phyloP scores from a whole-genome alignment of 2,888 invertebrate species.

The Tetranychus piercei region DNA sequence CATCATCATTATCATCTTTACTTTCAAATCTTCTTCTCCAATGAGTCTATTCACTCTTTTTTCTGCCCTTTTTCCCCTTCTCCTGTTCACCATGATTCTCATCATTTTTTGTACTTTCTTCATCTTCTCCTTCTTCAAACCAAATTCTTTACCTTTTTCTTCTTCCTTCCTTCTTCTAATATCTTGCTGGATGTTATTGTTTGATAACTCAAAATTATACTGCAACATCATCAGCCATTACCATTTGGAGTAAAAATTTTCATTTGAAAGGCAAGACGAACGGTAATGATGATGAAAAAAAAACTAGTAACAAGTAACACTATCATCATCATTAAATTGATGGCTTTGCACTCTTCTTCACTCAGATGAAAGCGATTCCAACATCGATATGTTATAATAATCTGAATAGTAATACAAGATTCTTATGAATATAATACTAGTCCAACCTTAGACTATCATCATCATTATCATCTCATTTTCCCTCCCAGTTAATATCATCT shows the following conservation, averaged over 20 bases:
- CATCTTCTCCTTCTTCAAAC: too few species aligned
- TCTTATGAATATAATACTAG: neutral
- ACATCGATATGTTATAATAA: too few species aligned
- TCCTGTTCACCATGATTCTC: neutral
- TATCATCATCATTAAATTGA: neutral
- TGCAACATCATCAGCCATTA: neutral
- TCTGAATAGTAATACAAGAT: too few species aligned
- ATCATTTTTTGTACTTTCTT: neutral
- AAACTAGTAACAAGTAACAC: neutral
- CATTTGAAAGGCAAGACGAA: neutral
- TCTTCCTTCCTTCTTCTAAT: neutral
- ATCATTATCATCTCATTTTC: neutral
- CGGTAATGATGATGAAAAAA: neutral
- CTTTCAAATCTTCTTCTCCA: neutral
- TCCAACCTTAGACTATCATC: neutral
- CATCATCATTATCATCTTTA: neutral
- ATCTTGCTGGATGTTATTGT: neutral
- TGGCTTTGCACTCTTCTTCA: neutral
- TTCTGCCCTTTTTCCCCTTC: neutral
- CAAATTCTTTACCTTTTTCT: neutral
- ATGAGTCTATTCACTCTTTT: too few species aligned
- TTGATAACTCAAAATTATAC: neutral
- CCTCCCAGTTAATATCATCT: neutral
- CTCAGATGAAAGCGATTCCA: neutral
- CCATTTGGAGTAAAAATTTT: neutral